Evolutionary conservation across 2,888 invertebrate species (phyloP).

Genomic region (Agriotes lineatus): DNA sequence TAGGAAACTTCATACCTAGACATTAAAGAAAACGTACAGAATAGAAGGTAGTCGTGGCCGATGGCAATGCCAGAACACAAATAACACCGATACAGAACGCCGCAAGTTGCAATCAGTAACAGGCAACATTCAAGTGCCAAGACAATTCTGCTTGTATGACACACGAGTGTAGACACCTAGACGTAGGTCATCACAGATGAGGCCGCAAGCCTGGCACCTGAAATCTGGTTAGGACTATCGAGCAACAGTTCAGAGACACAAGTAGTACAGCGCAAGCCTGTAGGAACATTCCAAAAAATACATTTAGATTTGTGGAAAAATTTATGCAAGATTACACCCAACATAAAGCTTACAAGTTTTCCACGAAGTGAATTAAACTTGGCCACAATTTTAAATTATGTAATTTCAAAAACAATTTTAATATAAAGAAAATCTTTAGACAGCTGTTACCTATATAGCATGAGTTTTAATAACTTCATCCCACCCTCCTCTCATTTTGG

Average conservation of each 20-base stretch:
- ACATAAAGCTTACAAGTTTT: slow-evolving; percentile 30
- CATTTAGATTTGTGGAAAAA: slow-evolving; percentile 1
- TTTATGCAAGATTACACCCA: slow-evolving; percentile 18
- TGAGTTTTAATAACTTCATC: no score
- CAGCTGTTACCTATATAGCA: no score
- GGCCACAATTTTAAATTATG: no score
- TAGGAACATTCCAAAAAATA: slow-evolving; percentile 20
- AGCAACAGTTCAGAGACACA: background rate
- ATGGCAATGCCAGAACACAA: background rate
- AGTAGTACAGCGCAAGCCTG: slow-evolving; percentile 5
- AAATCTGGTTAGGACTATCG: background rate
- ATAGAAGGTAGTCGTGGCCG: no score
- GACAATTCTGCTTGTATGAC: background rate
- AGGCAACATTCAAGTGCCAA: slow-evolving; percentile 7
- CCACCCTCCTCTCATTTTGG: no score
- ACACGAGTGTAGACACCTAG: background rate
- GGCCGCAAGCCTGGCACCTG: background rate
- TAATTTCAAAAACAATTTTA: no score
- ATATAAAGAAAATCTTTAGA: no score
- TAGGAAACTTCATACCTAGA: slow-evolving; percentile 78
- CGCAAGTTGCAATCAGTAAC: slow-evolving; percentile 1
- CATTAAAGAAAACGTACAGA: background rate
- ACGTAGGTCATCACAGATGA: background rate
- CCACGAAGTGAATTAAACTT: slow-evolving; percentile 1
- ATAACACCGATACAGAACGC: background rate